Evolutionary conservation across 2,113 vertebrate species (phyloP).

Genomic region (Ochotona princeps): DNA sequence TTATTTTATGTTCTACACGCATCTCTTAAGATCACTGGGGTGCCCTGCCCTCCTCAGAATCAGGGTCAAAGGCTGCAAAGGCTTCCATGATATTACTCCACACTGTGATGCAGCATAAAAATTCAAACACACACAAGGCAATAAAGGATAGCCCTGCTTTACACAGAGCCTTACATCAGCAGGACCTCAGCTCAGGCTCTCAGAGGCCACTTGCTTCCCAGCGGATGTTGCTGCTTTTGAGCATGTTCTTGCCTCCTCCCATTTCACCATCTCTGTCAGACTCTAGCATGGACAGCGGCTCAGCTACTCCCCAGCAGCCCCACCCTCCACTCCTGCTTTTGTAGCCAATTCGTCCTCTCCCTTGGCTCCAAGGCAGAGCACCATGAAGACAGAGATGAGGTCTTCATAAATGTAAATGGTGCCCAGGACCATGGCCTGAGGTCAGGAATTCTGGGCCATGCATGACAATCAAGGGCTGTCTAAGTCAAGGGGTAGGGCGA

Average conservation of each 20-base stretch:
- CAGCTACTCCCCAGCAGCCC: background rate
- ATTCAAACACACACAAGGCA: background rate
- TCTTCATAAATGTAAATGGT: slow-evolving; percentile 57
- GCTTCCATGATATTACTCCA: slow-evolving; percentile 3
- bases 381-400: slow-evolving; percentile 57
- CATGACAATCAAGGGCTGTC: slow-evolving; percentile 50
- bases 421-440: slow-evolving; percentile 55
- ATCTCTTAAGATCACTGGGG: background rate
- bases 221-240: background rate
- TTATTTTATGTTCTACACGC: background rate
- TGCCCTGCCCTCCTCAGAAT: background rate
- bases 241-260: background rate
- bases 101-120: slow-evolving; percentile 34
- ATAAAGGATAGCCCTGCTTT: slow-evolving; percentile 18
- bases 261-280: background rate
- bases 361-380: slow-evolving; percentile 69
- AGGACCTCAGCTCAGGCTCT: background rate
- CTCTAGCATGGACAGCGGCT: background rate
- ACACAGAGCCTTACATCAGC: background rate
- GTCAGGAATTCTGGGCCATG: slow-evolving; percentile 75
- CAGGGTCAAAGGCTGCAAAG: background rate
- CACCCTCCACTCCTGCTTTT: slow-evolving; percentile 50
- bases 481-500: slow-evolving; percentile 79
- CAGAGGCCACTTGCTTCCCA: background rate
- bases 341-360: background rate